Conservation (phyloP, 37 sponge, comb jelly and placozoan genomes). For the Beroe ovata region DNA sequence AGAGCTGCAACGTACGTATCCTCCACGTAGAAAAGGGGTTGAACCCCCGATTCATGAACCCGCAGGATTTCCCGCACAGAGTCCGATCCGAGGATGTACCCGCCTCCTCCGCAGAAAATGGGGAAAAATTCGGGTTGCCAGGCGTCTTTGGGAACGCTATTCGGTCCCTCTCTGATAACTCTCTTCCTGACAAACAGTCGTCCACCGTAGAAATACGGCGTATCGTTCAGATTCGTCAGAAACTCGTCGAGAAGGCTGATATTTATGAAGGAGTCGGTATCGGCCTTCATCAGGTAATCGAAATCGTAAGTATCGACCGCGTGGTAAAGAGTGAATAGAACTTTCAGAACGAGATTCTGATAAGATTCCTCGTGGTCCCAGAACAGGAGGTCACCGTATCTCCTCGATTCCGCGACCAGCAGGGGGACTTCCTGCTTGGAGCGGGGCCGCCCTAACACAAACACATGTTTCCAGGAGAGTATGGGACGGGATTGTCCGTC, state of each 20-base stretch:
- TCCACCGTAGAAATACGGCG: neutral
- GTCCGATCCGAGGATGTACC: neutral
- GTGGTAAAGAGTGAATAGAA: neutral
- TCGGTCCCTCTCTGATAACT: neutral
- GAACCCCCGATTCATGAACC: neutral
- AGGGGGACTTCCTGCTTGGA: neutral
- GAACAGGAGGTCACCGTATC: neutral
- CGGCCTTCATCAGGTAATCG: neutral
- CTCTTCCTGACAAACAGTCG: neutral
- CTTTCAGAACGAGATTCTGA: neutral
- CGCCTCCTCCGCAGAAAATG: neutral
- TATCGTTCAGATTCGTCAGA: neutral
- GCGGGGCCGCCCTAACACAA: neutral
- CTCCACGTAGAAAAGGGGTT: conserved; percentile 25
- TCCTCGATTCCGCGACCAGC: neutral
- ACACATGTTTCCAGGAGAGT: neutral
- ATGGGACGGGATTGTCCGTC: neutral
- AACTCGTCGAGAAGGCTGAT: neutral
- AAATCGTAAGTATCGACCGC: neutral
- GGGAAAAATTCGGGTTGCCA: neutral
- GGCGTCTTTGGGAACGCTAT: neutral
- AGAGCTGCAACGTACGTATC: neutral
- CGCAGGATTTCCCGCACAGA: neutral
- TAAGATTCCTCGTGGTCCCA: neutral
- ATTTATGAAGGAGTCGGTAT: neutral